Percentiles rank a stretch among this genome's conserved stretches.
These are phyloP conservation scores for Microctenopoma steveboyesi DNA, from an alignment of 2,797 vertebrate genomes.

Conservation along the genomic window DNA sequence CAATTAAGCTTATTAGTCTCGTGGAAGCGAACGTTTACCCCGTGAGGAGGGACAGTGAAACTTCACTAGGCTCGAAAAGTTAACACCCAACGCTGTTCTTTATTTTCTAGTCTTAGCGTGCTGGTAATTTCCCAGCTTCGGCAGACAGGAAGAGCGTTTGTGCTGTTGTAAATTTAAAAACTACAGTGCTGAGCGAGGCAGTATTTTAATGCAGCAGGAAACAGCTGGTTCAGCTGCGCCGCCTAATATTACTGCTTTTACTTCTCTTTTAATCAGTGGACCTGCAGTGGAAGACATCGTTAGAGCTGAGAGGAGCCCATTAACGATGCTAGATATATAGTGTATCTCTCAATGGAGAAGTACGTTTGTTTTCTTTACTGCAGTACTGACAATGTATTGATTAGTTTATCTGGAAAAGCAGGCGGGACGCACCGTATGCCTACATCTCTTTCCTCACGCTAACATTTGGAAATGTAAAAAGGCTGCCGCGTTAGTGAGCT, in stretches of 20 bases:
- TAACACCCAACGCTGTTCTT: background rate
- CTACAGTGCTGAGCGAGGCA: conserved; percentile 40
- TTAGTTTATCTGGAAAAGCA: background rate
- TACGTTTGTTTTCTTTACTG: no score
- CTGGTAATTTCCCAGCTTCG: conserved; percentile 25
- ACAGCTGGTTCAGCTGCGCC: conserved; percentile 30
- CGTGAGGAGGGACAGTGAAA: background rate
- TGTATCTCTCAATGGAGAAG: background rate
- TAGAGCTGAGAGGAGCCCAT: background rate
- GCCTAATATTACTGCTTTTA: conserved; percentile 1
- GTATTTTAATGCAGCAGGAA: conserved; percentile 48
- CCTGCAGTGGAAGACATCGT: background rate
- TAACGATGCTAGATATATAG: background rate
- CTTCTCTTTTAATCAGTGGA: conserved; percentile 35
- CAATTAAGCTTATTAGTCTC: conserved; percentile 32
- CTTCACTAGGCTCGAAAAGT: background rate
- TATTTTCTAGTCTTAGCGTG: no score
- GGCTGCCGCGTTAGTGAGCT: background rate
- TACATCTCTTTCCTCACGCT: no score
- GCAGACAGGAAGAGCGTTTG: conserved; percentile 39
- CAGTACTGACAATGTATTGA: background rate
- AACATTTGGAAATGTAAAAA: background rate
- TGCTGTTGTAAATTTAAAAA: conserved; percentile 39
- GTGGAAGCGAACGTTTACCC: conserved; percentile 19
- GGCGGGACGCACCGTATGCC: no score